Evolutionary conservation across 1,140 invertebrate genomes (phyloP).

Genomic region (Trissolcus basalis): DNA sequence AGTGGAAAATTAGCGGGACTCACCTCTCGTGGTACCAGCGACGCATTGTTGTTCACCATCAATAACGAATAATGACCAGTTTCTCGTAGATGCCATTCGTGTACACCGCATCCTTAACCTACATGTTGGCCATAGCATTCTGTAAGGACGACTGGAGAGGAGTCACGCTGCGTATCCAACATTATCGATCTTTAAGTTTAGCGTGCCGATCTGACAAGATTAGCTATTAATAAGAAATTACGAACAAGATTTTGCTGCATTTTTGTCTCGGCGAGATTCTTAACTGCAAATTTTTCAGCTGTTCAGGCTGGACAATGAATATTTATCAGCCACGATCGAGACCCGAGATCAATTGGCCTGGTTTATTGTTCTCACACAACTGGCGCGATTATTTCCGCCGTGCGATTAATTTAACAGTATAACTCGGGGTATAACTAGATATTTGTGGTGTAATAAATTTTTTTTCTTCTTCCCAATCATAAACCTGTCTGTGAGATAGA

Average conservation of each 20-base stretch:
- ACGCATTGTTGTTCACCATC: constrained; percentile 30
- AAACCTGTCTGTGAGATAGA: neutral
- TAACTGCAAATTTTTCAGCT: too few relatives aligned
- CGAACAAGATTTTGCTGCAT: constrained; percentile 2
- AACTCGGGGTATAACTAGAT: too few relatives aligned
- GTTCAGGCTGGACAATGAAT: constrained; percentile 1
- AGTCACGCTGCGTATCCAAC: neutral
- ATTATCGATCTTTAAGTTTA: constrained; percentile 20
- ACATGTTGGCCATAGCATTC: constrained; percentile 17
- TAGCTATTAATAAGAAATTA: constrained; percentile 10
- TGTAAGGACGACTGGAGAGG: constrained; percentile 18
- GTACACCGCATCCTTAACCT: constrained; percentile 35
- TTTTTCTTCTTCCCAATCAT: too few relatives aligned
- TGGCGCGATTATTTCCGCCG: constrained; percentile 3
- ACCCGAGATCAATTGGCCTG: constrained; percentile 1
- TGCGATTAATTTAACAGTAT: too few relatives aligned
- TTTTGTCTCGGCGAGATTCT: constrained; percentile 3
- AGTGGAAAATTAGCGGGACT: constrained; percentile 20
- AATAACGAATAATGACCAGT: constrained; percentile 24
- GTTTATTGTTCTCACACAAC: neutral
- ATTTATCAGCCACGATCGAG: neutral
- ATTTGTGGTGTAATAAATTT: too few relatives aligned
- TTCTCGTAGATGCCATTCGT: constrained; percentile 23
- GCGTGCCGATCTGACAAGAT: constrained; percentile 20
- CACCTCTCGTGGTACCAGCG: constrained; percentile 8